Evolutionary conservation across 2,113 vertebrate genomes (phyloP).

Genomic region (Passer domesticus): DNA sequence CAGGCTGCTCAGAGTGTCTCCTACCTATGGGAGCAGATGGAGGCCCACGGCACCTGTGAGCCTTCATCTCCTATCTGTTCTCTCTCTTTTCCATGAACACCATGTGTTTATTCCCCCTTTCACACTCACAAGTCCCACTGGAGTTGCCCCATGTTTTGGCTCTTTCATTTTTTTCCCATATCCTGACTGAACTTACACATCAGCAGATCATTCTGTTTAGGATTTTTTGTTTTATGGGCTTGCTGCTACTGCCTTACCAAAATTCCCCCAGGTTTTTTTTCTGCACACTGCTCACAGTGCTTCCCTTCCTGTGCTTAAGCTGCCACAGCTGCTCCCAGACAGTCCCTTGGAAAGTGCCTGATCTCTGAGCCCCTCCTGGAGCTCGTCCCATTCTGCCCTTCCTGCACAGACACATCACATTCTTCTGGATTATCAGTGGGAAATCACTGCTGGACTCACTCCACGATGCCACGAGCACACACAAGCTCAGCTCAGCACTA

Average conservation of each 20-base stretch:
- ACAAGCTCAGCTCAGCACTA: not conserved
- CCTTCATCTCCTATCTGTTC: not conserved
- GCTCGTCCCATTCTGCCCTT: rapidly evolving
- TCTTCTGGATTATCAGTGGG: not conserved
- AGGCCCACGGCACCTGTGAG: not conserved
- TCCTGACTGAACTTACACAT: not conserved
- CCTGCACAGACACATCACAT: not conserved
- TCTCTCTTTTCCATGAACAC: not conserved
- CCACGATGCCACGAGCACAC: rapidly evolving
- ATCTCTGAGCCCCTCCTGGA: not conserved
- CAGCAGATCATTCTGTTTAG: not conserved
- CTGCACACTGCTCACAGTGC: not conserved
- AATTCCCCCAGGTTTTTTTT: not conserved
- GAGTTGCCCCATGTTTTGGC: not conserved
- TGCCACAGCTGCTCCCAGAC: not conserved
- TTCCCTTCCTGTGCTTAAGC: not conserved
- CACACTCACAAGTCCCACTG: not conserved
- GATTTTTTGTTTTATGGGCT: not conserved
- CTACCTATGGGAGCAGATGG: not conserved
- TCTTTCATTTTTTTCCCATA: not conserved
- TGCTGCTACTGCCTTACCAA: not conserved
- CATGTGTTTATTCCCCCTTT: not conserved
- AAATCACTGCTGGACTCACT: not conserved
- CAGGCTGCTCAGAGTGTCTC: not conserved
- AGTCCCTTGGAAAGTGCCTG: not conserved